phyloP scores from a whole-genome alignment of 2,797 vertebrate species.

The Myotis myotis region DNA sequence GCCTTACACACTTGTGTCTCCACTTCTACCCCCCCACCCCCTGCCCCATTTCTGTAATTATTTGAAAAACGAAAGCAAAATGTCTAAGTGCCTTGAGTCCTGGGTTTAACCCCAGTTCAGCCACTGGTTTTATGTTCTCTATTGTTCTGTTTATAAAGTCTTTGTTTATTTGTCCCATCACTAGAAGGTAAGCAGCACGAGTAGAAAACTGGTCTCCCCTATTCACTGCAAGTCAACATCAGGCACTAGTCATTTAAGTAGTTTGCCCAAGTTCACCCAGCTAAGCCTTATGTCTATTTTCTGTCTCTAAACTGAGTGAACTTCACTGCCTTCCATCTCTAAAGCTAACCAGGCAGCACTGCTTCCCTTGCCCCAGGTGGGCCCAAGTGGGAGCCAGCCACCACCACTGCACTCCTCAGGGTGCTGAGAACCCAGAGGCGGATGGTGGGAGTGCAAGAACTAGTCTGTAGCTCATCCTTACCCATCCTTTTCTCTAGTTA shows the following conservation, averaged over 20 bases:
- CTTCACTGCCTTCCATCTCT: not conserved
- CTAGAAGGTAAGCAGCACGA: not conserved
- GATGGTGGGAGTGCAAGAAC: not conserved
- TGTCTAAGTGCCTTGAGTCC: not conserved
- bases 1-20: not conserved
- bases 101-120: not conserved
- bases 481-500: conserved; percentile 85
- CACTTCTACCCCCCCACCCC: not conserved
- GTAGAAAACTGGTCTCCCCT: not conserved
- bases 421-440: not conserved
- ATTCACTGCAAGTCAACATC: not conserved
- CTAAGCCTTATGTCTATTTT: not conserved
- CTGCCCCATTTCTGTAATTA: not conserved
- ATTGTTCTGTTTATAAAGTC: not conserved
- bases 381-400: not conserved
- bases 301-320: not conserved
- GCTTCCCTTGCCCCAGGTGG: not conserved
- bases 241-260: not conserved
- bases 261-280: not conserved
- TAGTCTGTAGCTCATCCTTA: not conserved
- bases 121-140: not conserved
- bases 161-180: not conserved
- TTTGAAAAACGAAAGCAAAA: not conserved
- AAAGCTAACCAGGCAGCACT: not conserved
- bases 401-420: not conserved